Evolutionary conservation across 2,113 vertebrate species (phyloP).

Genomic region (Oreotragus oreotragus): DNA sequence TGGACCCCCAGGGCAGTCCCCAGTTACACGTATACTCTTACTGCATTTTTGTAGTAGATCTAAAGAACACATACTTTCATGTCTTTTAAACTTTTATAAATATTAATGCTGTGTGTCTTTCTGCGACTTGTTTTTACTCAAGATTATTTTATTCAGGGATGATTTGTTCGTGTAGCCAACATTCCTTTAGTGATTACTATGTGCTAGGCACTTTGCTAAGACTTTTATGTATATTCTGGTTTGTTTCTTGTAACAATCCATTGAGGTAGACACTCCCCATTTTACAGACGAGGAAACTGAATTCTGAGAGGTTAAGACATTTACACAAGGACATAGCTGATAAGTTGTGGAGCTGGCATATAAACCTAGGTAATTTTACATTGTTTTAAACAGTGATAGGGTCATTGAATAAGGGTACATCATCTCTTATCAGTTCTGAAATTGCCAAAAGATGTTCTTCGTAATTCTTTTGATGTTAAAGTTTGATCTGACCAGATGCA

Average conservation of each 20-base stretch:
- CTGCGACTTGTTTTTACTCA: background rate
- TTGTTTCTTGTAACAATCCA: background rate
- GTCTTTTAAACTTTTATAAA: background rate
- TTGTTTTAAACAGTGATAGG: background rate
- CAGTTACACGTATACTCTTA: background rate
- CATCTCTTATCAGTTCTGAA: conserved; percentile 4
- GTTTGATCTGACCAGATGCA: background rate
- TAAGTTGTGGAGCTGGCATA: background rate
- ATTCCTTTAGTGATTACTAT: background rate
- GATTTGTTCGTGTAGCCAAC: background rate
- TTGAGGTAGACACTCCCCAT: background rate
- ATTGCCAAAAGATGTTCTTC: background rate
- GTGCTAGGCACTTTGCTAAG: background rate
- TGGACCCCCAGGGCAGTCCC: background rate
- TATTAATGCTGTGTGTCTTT: background rate
- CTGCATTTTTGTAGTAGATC: background rate
- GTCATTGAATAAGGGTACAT: background rate
- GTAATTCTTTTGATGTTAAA: background rate
- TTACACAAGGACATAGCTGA: conserved; percentile 3
- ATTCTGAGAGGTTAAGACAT: conserved; percentile 4
- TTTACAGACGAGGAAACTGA: background rate
- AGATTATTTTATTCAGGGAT: background rate
- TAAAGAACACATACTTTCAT: background rate
- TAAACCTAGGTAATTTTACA: background rate
- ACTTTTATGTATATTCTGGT: background rate